Base-by-base conservation (phyloP, 2,888 invertebrate genomes). In the Himalopsyche kuldschensis region DNA sequence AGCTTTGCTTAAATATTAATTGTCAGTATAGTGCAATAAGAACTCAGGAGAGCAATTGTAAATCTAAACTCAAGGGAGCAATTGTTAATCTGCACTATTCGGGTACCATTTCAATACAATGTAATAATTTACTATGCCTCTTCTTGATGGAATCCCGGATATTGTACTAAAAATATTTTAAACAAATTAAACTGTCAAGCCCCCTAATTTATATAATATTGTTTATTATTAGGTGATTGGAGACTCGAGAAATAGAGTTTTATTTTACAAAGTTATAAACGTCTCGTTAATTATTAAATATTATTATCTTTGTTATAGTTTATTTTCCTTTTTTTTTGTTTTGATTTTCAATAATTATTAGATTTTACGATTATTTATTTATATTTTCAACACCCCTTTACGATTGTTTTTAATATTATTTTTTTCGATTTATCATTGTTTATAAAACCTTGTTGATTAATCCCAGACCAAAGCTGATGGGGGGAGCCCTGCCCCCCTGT, bases 221-320 rank as follows among this genome's bases (percentile, higher is more conserved):
- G 85, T 85, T 85, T 85, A 85, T 78, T 83, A 80, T 82, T 85
- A 85, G 85, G 85, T 85, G 85, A 85, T 85, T 85, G 84, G 84
- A 84, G 83, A 86, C 69, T 79, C 82, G 83, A 76, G 78, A 47
- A 84, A 86, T 86, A 86, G 86, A 86, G 81, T 85, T 86, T 86
- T 86, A 86, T 86, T 86, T 86, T 86, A 86, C 86, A 86, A 86
- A 84, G 86, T 86, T 86, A 86, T 31, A 85, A 86, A 81, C 78
- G 84, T 83, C 78, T 83, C 80, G 84, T 84, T 84, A 84, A 81
- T 83, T 83, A 75, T 84, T 82, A 75, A 82, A 81, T 83, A 75
- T 81, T 77, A 80, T 80, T 78, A 78, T 84, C 75, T 82, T 80
- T 78, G 84, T 87, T 80, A 84, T 86, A 85, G 81, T 79, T 55